phyloP scores from a whole-genome alignment of 2,113 vertebrate species.

The Gobius niger region DNA sequence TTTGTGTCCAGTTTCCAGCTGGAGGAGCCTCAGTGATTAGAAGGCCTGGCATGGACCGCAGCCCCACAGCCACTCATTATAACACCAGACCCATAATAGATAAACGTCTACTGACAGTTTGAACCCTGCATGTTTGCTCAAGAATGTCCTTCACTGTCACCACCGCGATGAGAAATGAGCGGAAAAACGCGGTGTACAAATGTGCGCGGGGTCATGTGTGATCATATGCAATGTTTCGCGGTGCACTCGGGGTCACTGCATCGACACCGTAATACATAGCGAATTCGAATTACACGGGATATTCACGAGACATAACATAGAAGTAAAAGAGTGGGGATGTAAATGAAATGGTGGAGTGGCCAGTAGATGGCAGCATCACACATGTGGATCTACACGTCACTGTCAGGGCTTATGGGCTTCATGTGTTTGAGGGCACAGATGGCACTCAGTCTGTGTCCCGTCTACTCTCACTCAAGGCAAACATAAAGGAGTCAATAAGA shows the following conservation, averaged over 20 bases:
- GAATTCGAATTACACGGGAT: background rate
- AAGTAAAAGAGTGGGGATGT: slow-evolving; percentile 5
- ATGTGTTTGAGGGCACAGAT: slow-evolving; percentile 55
- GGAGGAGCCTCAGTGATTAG: slow-evolving; percentile 68
- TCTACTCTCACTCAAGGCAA: slow-evolving; percentile 38
- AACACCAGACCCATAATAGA: slow-evolving; percentile 51
- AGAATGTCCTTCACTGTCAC: slow-evolving; percentile 71
- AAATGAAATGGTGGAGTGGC: slow-evolving; percentile 33
- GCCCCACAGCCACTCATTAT: slow-evolving; percentile 63
- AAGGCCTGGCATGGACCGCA: slow-evolving; percentile 43
- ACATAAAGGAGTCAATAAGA: slow-evolving; percentile 14
- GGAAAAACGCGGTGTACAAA: slow-evolving; percentile 34
- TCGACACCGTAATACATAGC: background rate
- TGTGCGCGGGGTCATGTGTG: slow-evolving; percentile 29
- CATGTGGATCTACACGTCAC: slow-evolving; percentile 15
- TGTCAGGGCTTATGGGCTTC: slow-evolving; percentile 47
- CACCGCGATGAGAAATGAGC: slow-evolving; percentile 52
- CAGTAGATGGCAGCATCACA: slow-evolving; percentile 71
- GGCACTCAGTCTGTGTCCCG: slow-evolving; percentile 54
- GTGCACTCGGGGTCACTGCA: background rate
- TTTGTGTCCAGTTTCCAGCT: slow-evolving; percentile 66
- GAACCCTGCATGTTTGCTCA: slow-evolving; percentile 59
- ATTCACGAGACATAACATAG: background rate
- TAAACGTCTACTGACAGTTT: slow-evolving; percentile 57
- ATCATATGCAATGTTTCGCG: slow-evolving; percentile 24